Conservation (phyloP, 2,797 vertebrate species). For the Onychomys arenicola region DNA sequence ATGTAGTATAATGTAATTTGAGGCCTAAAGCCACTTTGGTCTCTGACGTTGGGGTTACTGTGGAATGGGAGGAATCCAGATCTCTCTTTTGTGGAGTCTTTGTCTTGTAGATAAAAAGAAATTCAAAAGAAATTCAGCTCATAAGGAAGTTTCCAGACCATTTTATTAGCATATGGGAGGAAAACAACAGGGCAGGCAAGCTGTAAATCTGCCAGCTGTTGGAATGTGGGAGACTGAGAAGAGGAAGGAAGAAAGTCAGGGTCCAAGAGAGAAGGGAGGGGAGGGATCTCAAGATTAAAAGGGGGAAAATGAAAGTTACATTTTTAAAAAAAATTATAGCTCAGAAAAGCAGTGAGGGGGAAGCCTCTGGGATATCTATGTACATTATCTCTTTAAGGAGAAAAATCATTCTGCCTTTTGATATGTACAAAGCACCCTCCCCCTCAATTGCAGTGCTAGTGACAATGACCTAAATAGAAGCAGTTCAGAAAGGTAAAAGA, state of each 20-base stretch:
- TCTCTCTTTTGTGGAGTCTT: neutral
- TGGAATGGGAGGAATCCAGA: neutral
- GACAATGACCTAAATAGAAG: neutral
- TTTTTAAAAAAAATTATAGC: neutral
- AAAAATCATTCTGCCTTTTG: neutral
- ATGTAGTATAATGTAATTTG: constrained; percentile 38
- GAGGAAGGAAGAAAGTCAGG: neutral
- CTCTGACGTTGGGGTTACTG: neutral
- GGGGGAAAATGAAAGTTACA: neutral
- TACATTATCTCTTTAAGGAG: neutral
- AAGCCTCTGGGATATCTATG: neutral
- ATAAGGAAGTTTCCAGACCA: neutral
- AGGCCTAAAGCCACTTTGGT: neutral
- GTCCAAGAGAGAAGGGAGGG: neutral
- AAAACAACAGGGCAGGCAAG: neutral
- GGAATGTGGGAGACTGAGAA: neutral
- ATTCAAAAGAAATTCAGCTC: neutral
- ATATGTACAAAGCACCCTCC: neutral
- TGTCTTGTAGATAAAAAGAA: neutral
- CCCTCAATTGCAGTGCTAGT: neutral
- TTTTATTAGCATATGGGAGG: neutral
- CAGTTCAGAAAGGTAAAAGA: neutral
- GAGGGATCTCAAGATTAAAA: neutral
- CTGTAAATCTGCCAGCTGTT: neutral
- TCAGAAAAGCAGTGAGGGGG: neutral